Evolutionary conservation across 2,797 vertebrate species (phyloP).

Genomic region (Cynodonichthys magdalenae): DNA sequence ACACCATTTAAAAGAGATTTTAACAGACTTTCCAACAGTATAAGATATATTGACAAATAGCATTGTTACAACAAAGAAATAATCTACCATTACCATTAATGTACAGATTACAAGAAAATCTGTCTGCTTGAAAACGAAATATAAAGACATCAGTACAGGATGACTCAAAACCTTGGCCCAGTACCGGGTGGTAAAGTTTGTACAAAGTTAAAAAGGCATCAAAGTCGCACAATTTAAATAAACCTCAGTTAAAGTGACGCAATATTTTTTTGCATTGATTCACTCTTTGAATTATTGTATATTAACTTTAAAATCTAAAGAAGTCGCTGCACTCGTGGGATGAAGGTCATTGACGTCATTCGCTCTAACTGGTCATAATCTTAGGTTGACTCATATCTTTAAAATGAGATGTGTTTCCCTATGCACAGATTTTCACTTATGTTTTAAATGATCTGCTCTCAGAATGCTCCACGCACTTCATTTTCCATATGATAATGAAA

Average conservation of each 20-base stretch:
- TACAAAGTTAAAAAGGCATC: neutral
- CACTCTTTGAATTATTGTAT: neutral
- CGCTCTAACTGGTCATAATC: neutral
- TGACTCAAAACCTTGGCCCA: neutral
- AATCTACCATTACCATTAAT: too few relatives aligned
- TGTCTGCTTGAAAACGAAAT: too few relatives aligned
- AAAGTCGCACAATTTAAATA: neutral
- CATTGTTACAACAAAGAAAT: too few relatives aligned
- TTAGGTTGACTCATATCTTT: slow-evolving; percentile 1
- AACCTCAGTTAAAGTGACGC: neutral
- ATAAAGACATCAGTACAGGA: too few relatives aligned
- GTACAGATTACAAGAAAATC: too few relatives aligned
- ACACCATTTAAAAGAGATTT: too few relatives aligned
- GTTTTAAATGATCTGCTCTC: neutral
- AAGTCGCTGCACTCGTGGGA: neutral
- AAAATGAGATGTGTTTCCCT: neutral
- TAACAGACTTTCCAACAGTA: too few relatives aligned
- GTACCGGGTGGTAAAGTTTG: neutral
- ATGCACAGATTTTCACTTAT: neutral
- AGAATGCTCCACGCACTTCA: slow-evolving; percentile 2
- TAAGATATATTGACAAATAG: too few relatives aligned
- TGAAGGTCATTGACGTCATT: neutral
- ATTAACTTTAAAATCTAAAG: neutral
- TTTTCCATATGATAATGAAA: slow-evolving; percentile 18
- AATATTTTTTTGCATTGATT: neutral